phyloP scores from a whole-genome alignment of 1,140 invertebrate species.

The Carposina sasakii region DNA sequence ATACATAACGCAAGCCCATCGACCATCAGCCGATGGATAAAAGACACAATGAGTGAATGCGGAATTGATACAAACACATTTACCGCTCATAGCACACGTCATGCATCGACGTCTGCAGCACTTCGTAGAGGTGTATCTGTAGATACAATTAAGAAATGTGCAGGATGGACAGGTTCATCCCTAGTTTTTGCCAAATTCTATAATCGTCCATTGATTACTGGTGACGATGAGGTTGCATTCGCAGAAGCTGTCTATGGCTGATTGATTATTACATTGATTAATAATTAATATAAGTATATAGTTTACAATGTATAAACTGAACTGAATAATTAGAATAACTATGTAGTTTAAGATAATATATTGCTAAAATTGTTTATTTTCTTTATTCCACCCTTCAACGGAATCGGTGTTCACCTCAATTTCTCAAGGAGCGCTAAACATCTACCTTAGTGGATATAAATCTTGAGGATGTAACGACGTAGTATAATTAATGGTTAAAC shows the following conservation, averaged over 20 bases:
- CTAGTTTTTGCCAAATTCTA: slow-evolving; percentile 13
- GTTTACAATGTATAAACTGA: too few relatives aligned
- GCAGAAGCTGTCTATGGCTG: slow-evolving; percentile 13
- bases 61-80: background rate
- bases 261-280: too few relatives aligned
- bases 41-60: background rate
- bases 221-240: slow-evolving; percentile 11
- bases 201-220: slow-evolving; percentile 3
- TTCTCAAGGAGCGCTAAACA: too few relatives aligned
- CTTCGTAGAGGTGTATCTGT: background rate
- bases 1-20: background rate
- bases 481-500: too few relatives aligned
- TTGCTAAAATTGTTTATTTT: too few relatives aligned
- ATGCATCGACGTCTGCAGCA: slow-evolving; percentile 4
- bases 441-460: too few relatives aligned
- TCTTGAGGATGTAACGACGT: too few relatives aligned
- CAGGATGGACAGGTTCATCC: slow-evolving; percentile 13
- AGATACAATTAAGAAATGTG: slow-evolving; percentile 1
- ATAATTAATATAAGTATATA: too few relatives aligned
- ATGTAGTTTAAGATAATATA: too few relatives aligned
- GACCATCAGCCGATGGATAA: slow-evolving; percentile 9
- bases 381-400: too few relatives aligned
- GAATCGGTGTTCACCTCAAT: too few relatives aligned
- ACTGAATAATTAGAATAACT: too few relatives aligned
- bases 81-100: slow-evolving; percentile 8